phyloP scores from a whole-genome alignment of 2,888 invertebrate species.

The Drosophila anomelani region DNA sequence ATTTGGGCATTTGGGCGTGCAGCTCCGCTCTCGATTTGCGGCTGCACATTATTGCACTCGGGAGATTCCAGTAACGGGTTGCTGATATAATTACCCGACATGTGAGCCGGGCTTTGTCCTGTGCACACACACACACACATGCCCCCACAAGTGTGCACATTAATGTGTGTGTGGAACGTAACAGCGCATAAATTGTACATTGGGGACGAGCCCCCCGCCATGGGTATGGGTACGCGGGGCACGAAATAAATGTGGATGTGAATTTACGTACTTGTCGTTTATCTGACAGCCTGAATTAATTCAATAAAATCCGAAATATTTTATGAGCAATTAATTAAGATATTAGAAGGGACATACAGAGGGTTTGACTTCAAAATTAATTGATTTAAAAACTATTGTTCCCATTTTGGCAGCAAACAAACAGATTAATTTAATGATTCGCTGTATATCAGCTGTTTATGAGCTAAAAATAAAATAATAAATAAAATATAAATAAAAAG shows the following conservation, averaged over 20 bases:
- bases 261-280: constrained; percentile 17
- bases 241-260: background rate
- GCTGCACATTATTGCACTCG: constrained; percentile 55
- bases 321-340: constrained; percentile 37
- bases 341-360: constrained; percentile 25
- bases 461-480: too few species aligned
- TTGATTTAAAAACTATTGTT: constrained; percentile 22
- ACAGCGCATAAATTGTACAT: constrained; percentile 41
- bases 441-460: too few species aligned
- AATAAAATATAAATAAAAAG: too few species aligned
- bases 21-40: constrained; percentile 53
- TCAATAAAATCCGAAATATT: constrained; percentile 38
- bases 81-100: constrained; percentile 69
- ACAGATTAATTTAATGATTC: background rate
- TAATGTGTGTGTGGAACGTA: constrained; percentile 30
- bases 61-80: constrained; percentile 62
- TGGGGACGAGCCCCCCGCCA: constrained; percentile 50
- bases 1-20: constrained; percentile 22
- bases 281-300: constrained; percentile 24
- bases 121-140: constrained; percentile 3
- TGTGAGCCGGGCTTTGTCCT: constrained; percentile 20
- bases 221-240: background rate
- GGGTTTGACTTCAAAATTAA: background rate
- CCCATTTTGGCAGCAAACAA: background rate
- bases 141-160: constrained; percentile 20